Evolutionary conservation across 2,797 vertebrate species (phyloP).

Genomic region (Poeciliopsis presidionis): DNA sequence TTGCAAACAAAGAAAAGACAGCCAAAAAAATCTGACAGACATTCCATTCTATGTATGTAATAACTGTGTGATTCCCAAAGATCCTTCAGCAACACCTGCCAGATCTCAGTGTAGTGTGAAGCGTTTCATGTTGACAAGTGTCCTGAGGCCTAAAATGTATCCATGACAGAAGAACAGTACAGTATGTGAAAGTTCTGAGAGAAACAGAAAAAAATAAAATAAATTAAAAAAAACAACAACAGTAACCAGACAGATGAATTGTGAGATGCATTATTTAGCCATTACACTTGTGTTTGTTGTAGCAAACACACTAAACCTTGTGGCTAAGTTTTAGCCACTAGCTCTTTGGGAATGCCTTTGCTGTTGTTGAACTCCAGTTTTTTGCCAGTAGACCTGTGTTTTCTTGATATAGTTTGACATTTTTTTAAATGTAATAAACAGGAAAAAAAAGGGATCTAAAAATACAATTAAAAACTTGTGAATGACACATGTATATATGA

Average conservation of each 20-base stretch:
- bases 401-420: neutral
- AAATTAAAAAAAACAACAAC: neutral
- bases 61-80: neutral
- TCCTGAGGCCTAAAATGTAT: neutral
- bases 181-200: neutral
- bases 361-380: neutral
- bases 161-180: neutral
- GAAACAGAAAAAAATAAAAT: neutral
- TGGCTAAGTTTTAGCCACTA: too few species aligned
- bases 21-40: neutral
- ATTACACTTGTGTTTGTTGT: too few species aligned
- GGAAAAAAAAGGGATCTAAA: neutral
- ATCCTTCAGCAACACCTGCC: neutral
- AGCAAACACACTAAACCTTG: too few species aligned
- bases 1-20: neutral
- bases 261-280: neutral
- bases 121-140: neutral
- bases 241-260: neutral
- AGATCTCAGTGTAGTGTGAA: neutral
- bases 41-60: neutral
- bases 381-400: too few species aligned
- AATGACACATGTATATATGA: neutral
- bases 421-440: neutral
- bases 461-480: neutral
- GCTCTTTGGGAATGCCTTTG: too few species aligned